These are phyloP conservation scores for Oreochromis niloticus DNA, from an alignment of 2,113 vertebrate genomes.

Conservation along the genomic window DNA sequence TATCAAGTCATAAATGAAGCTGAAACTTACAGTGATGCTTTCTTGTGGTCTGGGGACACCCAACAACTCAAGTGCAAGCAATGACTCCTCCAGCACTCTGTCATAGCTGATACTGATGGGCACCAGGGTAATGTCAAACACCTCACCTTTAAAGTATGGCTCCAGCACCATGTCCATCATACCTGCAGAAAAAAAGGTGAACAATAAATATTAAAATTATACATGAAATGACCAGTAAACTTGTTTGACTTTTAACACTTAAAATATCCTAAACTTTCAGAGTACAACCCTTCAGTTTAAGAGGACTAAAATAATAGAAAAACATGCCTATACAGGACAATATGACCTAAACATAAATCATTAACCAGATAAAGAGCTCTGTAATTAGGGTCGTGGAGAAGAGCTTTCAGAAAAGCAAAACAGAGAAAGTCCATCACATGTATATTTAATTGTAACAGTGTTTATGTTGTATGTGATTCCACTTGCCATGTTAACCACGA, in stretches of 20 bases:
- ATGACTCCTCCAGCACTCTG: constrained; percentile 87
- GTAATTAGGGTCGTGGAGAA: not conserved
- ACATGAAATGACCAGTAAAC: not conserved
- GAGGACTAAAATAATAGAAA: not conserved
- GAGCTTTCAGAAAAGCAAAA: not conserved
- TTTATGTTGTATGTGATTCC: not conserved
- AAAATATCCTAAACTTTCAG: not conserved
- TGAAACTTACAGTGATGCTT: constrained; percentile 65
- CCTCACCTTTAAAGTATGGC: constrained; percentile 91
- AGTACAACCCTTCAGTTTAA: not conserved
- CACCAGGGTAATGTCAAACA: constrained; percentile 88
- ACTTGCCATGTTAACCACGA: not conserved
- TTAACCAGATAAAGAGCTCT: not conserved
- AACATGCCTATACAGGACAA: not conserved
- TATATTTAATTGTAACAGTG: not conserved
- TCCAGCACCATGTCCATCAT: constrained; percentile 96
- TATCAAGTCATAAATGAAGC: not conserved
- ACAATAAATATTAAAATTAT: not conserved
- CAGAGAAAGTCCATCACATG: not conserved
- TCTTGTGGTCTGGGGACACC: constrained; percentile 94
- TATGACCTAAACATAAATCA: not conserved
- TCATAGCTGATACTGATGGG: constrained; percentile 97
- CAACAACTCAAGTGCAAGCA: constrained; percentile 87
- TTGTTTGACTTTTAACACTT: not conserved
- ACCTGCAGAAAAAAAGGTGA: constrained; percentile 66